Base-by-base conservation (phyloP, 2,888 invertebrate species). In the Anagyrus pseudococci region DNA sequence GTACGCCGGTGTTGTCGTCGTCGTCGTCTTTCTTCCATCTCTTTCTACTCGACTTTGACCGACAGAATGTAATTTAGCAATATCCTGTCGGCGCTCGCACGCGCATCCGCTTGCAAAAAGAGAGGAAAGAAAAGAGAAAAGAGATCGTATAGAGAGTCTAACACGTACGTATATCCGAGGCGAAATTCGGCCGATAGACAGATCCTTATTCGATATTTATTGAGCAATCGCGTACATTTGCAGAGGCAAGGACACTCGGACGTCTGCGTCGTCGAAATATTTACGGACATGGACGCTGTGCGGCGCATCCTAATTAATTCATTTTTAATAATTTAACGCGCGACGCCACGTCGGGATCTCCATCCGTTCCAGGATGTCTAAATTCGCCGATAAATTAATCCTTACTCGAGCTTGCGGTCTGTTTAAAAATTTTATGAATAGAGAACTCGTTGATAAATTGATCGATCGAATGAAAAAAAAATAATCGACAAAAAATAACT, bases 161-260 rank as follows among this genome's bases (percentile, higher is more conserved):
- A 29, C 29, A 29, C 29, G 10, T 7, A 29, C 29, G 10, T 10
- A 10, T 29, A 29, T 29, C 4, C 43, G 33, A 8, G 6, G 22
- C 25, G 29, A 60, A 54, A 52, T 53, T 60, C 23, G 53, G 41
- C 33, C 52, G 33, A 7, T 7, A 58, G 59, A 54, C 53, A 53
- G 10, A 22, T 46, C 13, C 59, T 54, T 26, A 54, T 60, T 54
- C 54, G 37, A 60, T 47, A 60, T 60, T 61, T 55, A 61, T 49
- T 43, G 23, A 19, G 46, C 47, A 17, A 41, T 26, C 22, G 40
- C 43, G 40, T 49, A 40, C 23, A 7, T 29, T 29, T 29, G 29
- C 17, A 4, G 22, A 22, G 26, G 17, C 58, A 50, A 59, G 53
- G 53, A 48, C 58, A n/a, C n/a, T n/a, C n/a, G 29, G 54, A 43